Evolutionary conservation across 1,140 invertebrate species (phyloP).

Genomic region (Limonius californicus): DNA sequence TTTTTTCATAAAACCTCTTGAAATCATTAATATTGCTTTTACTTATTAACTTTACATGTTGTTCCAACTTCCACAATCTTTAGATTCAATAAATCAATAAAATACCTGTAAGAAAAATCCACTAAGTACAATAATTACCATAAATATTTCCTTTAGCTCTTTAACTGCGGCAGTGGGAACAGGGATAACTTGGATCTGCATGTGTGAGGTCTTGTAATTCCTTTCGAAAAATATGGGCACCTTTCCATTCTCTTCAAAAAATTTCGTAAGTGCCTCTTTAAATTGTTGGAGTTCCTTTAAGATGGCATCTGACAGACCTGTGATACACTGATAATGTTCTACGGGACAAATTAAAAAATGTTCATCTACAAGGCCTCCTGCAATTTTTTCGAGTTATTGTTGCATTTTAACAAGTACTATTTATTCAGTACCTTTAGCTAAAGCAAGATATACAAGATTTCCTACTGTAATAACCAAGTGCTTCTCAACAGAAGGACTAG

Average conservation of each 20-base stretch:
- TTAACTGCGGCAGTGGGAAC: slow-evolving; percentile 58
- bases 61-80: too few relatives aligned
- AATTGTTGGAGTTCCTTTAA: slow-evolving; percentile 80
- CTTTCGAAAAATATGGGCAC: slow-evolving; percentile 90
- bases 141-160: slow-evolving; percentile 58
- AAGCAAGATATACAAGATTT: slow-evolving; percentile 78
- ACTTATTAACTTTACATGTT: not conserved
- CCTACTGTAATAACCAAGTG: slow-evolving; percentile 92
- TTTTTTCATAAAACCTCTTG: too few relatives aligned
- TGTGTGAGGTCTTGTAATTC: slow-evolving; percentile 89
- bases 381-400: slow-evolving; percentile 12
- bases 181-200: slow-evolving; percentile 89
- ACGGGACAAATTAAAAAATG: slow-evolving; percentile 94
- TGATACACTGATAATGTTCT: slow-evolving; percentile 80
- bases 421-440: slow-evolving; percentile 73
- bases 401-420: not conserved
- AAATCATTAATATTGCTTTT: too few relatives aligned
- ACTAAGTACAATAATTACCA: slow-evolving; percentile 49
- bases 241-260: slow-evolving; percentile 65
- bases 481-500: slow-evolving; percentile 89
- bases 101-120: not conserved
- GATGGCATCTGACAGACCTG: slow-evolving; percentile 70
- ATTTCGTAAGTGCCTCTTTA: slow-evolving; percentile 74
- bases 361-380: slow-evolving; percentile 66
- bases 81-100: not conserved